These are phyloP conservation scores for Lethrus apterus DNA, from an alignment of 1,140 invertebrate genomes.

Conservation along the genomic window DNA sequence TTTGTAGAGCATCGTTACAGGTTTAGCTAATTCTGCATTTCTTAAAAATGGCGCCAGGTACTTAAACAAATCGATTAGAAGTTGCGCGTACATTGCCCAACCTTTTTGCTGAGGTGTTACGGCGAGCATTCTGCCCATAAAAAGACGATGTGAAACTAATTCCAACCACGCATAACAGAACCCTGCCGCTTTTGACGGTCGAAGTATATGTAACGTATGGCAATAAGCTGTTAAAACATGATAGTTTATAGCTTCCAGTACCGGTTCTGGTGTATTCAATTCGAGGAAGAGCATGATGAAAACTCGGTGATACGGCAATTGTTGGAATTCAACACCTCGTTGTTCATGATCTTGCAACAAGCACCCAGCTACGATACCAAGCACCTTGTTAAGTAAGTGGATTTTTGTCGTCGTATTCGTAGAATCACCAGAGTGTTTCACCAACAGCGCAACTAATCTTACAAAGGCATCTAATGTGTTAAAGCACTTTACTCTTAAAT, in stretches of 20 bases:
- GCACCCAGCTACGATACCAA: conserved; percentile 93
- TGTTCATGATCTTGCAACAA: conserved; percentile 91
- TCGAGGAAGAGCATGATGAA: conserved; percentile 97
- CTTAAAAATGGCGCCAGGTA: conserved; percentile 94
- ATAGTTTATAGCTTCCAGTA: conserved; percentile 86
- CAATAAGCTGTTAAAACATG: conserved; percentile 85
- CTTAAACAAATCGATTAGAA: conserved; percentile 93
- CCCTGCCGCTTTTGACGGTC: conserved; percentile 91
- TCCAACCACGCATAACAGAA: conserved; percentile 99
- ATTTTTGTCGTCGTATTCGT: conserved; percentile 90
- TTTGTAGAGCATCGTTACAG: conserved; percentile 90
- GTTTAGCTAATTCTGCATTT: conserved; percentile 91
- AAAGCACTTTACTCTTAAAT: conserved; percentile 86
- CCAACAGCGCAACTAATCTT: conserved; percentile 84
- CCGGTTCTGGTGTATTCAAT: conserved; percentile 85
- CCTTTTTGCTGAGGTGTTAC: conserved; percentile 78
- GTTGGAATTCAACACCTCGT: conserved; percentile 83
- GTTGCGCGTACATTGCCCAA: conserved; percentile 83
- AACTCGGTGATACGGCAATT: conserved; percentile 94
- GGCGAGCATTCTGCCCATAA: conserved; percentile 89
- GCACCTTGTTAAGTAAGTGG: conserved; percentile 91
- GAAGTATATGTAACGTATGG: conserved; percentile 84
- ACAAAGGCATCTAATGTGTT: conserved; percentile 94
- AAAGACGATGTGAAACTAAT: conserved; percentile 90
- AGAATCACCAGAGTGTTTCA: conserved; percentile 90